A percentile compares a stretch with the other conserved stretches of the same genome.
phyloP scores from a whole-genome alignment of 2,888 invertebrate genomes.

The Venustoraphidia nigricollis region DNA sequence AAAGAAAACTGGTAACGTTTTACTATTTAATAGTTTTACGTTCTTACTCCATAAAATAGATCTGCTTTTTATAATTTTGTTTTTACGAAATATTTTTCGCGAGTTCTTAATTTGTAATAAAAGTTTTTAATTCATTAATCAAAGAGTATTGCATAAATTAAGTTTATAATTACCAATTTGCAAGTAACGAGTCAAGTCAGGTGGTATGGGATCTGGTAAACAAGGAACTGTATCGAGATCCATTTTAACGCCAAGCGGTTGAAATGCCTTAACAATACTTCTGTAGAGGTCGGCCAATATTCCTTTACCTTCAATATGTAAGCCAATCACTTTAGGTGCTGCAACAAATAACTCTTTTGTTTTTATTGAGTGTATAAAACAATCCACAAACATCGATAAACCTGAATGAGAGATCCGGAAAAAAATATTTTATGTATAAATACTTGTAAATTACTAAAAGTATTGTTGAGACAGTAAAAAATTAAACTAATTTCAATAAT shows the following conservation, averaged over 20 bases:
- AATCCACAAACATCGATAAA: neutral
- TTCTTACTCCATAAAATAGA: too few relatives aligned
- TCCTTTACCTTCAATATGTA: constrained; percentile 49
- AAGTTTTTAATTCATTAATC: too few relatives aligned
- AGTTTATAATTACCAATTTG: constrained; percentile 36
- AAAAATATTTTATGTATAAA: too few relatives aligned
- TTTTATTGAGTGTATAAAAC: neutral
- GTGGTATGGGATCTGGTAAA: constrained; percentile 56
- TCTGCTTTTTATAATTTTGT: too few relatives aligned
- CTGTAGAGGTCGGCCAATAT: constrained; percentile 48
- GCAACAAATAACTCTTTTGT: constrained; percentile 5
- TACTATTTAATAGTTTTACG: too few relatives aligned
- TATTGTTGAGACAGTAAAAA: too few relatives aligned
- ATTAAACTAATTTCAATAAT: too few relatives aligned
- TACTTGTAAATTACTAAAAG: too few relatives aligned
- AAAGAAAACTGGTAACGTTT: too few relatives aligned
- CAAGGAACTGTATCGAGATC: constrained; percentile 50
- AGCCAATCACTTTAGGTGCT: constrained; percentile 35
- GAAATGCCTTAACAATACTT: constrained; percentile 42
- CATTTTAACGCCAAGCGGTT: constrained; percentile 31
- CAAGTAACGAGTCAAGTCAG: constrained; percentile 44
- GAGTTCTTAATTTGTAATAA: too few relatives aligned
- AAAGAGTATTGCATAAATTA: too few relatives aligned
- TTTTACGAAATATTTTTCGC: too few relatives aligned
- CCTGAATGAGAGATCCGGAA: neutral